These are phyloP conservation scores for Drosophila siamana DNA, from an alignment of 2,888 invertebrate species.

Conservation along the genomic window DNA sequence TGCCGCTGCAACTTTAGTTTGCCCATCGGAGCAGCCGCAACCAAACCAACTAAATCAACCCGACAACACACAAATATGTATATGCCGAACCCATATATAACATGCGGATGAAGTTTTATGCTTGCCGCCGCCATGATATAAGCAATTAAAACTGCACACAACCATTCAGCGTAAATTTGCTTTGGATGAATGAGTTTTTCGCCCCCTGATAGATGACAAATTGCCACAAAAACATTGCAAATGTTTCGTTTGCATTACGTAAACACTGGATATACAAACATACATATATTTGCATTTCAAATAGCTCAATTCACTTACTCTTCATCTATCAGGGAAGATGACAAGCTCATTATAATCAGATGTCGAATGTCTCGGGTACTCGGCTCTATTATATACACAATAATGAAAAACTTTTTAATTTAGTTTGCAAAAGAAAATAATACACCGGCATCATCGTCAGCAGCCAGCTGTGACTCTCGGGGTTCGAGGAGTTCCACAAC, in stretches of 20 bases:
- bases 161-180: constrained; percentile 44
- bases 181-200: constrained; percentile 13
- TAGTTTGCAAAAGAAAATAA: constrained; percentile 71
- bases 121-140: constrained; percentile 21
- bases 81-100: constrained; percentile 19
- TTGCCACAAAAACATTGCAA: constrained; percentile 25
- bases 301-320: not conserved
- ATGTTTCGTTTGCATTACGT: constrained; percentile 12
- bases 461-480: constrained; percentile 10
- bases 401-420: constrained; percentile 69
- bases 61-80: constrained; percentile 28
- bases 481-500: not conserved
- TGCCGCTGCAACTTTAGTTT: constrained; percentile 34
- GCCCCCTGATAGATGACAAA: constrained; percentile 26
- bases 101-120: constrained; percentile 17
- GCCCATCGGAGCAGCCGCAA: constrained; percentile 41
- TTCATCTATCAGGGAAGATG: constrained; percentile 39
- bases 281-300: constrained; percentile 10
- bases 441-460: constrained; percentile 42
- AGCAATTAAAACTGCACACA: constrained; percentile 46
- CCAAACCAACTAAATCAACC: too few species aligned
- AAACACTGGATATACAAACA: too few species aligned
- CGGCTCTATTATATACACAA: not conserved
- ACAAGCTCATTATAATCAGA: constrained; percentile 68
- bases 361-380: constrained; percentile 18